These are phyloP conservation scores for Macrobrachium rosenbergii DNA, from an alignment of 1,140 invertebrate species.

Conservation along the genomic window DNA sequence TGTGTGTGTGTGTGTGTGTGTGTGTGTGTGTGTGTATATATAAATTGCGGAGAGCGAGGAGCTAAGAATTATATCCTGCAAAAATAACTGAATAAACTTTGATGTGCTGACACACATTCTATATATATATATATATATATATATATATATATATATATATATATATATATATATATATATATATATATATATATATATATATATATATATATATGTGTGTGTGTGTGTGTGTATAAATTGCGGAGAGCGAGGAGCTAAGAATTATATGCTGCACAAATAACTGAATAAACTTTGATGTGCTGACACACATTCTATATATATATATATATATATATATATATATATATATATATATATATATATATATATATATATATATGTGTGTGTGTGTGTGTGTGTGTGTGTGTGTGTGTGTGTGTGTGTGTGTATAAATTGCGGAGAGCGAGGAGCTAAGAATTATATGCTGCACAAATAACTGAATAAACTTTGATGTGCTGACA, in stretches of 20 bases:
- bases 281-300: neutral
- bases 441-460: too few relatives aligned
- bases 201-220: conserved; percentile 13
- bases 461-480: too few relatives aligned
- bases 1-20: neutral
- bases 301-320: neutral
- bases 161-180: neutral
- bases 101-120: too few relatives aligned
- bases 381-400: conserved; percentile 3
- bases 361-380: conserved; percentile 5
- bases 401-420: neutral
- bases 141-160: too few relatives aligned
- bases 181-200: conserved; percentile 3
- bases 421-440: too few relatives aligned
- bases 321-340: neutral
- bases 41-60: neutral
- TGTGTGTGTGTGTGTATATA: conserved; percentile 22
- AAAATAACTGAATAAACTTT: neutral
- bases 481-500: neutral
- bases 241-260: too few relatives aligned
- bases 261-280: too few relatives aligned
- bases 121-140: too few relatives aligned
- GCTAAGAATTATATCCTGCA: too few relatives aligned
- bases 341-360: conserved; percentile 5
- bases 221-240: too few relatives aligned